These are phyloP conservation scores for Scaptodrosophila lebanonensis DNA, from an alignment of 1,140 invertebrate species.

Conservation along the genomic window DNA sequence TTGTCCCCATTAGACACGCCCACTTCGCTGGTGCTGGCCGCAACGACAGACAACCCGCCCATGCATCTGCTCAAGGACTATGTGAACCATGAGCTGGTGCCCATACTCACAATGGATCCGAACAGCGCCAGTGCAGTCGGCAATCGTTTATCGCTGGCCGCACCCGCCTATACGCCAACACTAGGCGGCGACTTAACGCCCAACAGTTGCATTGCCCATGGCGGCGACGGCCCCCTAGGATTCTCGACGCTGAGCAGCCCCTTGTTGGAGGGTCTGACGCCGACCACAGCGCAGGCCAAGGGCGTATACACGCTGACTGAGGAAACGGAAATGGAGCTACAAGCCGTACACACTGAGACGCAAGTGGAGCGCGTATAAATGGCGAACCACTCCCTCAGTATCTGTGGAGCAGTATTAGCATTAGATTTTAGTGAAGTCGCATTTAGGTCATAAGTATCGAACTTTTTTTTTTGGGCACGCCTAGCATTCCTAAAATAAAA, in stretches of 20 bases:
- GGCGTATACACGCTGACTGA: slow-evolving; percentile 83
- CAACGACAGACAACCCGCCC: slow-evolving; percentile 17
- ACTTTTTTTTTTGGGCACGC: slow-evolving; percentile 9
- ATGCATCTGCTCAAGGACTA: slow-evolving; percentile 57
- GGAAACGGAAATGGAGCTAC: slow-evolving; percentile 81
- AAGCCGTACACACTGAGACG: slow-evolving; percentile 77
- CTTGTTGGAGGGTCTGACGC: slow-evolving; percentile 52
- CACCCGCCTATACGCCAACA: slow-evolving; percentile 34
- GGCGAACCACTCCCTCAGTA: slow-evolving; percentile 16
- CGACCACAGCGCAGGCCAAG: slow-evolving; percentile 72
- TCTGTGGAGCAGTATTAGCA: slow-evolving; percentile 35
- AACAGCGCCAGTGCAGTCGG: slow-evolving; percentile 48
- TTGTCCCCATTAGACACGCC: slow-evolving; percentile 78
- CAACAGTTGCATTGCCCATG: slow-evolving; percentile 31
- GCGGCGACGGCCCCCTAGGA: slow-evolving; percentile 25
- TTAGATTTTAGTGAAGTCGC: slow-evolving; percentile 10
- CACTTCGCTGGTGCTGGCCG: slow-evolving; percentile 78
- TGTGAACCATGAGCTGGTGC: slow-evolving; percentile 74
- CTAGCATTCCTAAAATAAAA: background rate
- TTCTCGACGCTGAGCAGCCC: slow-evolving; percentile 48
- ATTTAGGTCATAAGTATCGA: background rate
- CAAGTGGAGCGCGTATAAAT: slow-evolving; percentile 54
- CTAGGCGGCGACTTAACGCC: slow-evolving; percentile 9
- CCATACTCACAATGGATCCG: slow-evolving; percentile 75
- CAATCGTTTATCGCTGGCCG: slow-evolving; percentile 13